A percentile compares a stretch with the other conserved stretches of the same genome.
phyloP scores from a whole-genome alignment of 2,888 invertebrate genomes.

The Pristionchus entomophagus region DNA sequence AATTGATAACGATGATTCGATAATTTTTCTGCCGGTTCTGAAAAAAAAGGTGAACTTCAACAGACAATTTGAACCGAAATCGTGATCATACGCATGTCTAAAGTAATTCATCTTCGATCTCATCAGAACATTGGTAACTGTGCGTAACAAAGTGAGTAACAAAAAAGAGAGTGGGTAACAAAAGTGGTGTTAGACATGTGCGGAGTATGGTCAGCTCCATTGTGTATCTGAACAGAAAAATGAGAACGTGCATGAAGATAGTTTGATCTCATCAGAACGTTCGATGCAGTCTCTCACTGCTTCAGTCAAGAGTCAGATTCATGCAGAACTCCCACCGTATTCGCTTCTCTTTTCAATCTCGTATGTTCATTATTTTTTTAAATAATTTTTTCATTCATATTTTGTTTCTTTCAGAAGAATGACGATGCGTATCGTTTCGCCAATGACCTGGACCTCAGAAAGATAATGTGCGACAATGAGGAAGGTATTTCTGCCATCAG shows the following conservation, averaged over 20 bases:
- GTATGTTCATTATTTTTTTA: background rate
- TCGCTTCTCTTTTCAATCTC: background rate
- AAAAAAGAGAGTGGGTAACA: background rate
- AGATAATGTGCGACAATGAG: slow-evolving; percentile 14
- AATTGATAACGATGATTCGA: too few relatives aligned
- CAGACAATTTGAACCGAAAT: too few relatives aligned
- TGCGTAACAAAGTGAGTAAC: too few relatives aligned
- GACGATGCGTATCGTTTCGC: background rate
- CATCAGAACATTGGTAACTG: too few relatives aligned
- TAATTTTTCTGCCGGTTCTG: too few relatives aligned
- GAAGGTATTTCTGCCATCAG: background rate
- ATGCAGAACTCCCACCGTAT: slow-evolving; percentile 38
- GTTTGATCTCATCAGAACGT: background rate
- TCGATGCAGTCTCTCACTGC: background rate
- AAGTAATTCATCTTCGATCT: too few relatives aligned
- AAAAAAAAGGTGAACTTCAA: too few relatives aligned
- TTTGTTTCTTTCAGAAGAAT: background rate
- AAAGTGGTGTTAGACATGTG: background rate
- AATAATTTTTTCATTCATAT: background rate
- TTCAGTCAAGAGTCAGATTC: slow-evolving; percentile 23
- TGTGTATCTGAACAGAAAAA: too few relatives aligned
- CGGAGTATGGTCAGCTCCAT: background rate
- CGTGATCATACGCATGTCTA: too few relatives aligned
- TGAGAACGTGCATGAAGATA: background rate
- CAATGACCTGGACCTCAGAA: slow-evolving; percentile 7